Percentiles rank a stretch among this genome's conserved stretches.
phyloP scores from a whole-genome alignment of 2,888 invertebrate species.

The Oxytorus armatus region DNA sequence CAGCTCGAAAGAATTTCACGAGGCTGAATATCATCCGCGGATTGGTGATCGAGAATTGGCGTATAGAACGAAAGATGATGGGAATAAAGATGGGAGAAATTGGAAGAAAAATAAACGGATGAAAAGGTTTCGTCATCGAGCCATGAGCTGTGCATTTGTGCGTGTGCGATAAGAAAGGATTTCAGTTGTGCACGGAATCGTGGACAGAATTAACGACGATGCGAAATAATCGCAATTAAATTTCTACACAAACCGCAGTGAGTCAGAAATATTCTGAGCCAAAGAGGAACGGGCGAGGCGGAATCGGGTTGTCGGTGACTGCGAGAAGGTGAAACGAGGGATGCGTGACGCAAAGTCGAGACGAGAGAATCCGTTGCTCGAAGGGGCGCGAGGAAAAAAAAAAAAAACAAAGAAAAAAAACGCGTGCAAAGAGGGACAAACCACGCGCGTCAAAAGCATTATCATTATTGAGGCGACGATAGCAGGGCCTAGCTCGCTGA shows the following conservation, averaged over 20 bases:
- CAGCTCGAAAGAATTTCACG: constrained; percentile 54
- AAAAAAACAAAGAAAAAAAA: constrained; percentile 12
- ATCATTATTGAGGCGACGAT: constrained; percentile 61
- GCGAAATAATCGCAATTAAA: constrained; percentile 74
- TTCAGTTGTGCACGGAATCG: constrained; percentile 55
- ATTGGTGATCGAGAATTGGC: constrained; percentile 10
- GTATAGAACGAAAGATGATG: constrained; percentile 21
- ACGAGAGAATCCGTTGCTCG: constrained; percentile 28
- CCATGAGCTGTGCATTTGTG: constrained; percentile 13
- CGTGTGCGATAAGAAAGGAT: constrained; percentile 11
- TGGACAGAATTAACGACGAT: constrained; percentile 72
- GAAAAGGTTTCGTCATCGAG: constrained; percentile 35
- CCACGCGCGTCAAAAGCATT: constrained; percentile 56
- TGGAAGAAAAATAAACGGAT: constrained; percentile 18
- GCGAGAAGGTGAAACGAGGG: constrained; percentile 2
- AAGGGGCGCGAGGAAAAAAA: no score
- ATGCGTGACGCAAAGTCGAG: neutral
- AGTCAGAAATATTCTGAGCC: no score
- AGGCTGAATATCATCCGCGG: constrained; percentile 41
- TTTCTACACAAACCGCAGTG: constrained; percentile 66
- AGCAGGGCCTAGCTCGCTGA: constrained; percentile 33
- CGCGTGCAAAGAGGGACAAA: constrained; percentile 16
- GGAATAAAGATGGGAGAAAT: constrained; percentile 6
- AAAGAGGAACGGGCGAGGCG: constrained; percentile 7
- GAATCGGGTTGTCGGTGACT: neutral